phyloP scores from a whole-genome alignment of 2,113 vertebrate genomes.

The Empidonax alnorum region DNA sequence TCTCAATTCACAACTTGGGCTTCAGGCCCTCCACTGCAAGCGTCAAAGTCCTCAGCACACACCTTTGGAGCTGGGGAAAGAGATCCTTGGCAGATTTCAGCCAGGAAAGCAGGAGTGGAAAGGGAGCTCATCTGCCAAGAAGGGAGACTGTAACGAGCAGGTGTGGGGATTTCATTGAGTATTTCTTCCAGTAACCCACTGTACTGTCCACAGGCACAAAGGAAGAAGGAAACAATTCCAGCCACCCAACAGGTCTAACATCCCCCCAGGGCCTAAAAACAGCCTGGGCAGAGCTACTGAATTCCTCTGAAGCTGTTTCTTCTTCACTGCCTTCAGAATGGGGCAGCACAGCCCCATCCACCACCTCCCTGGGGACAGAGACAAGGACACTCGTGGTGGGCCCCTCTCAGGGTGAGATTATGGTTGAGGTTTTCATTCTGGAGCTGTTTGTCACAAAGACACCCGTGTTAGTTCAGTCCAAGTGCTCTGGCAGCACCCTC shows the following conservation, averaged over 20 bases:
- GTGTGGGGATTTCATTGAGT: background rate
- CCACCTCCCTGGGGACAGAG: background rate
- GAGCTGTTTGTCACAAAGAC: background rate
- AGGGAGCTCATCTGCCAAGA: background rate
- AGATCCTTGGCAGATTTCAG: background rate
- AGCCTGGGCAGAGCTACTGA: background rate
- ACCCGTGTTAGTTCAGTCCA: accelerated
- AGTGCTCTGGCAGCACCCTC: background rate
- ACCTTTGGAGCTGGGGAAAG: background rate
- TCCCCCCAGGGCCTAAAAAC: background rate
- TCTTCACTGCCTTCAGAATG: background rate
- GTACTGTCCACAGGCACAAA: background rate
- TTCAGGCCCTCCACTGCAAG: background rate
- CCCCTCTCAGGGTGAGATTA: background rate
- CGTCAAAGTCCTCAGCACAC: background rate
- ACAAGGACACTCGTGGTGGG: background rate
- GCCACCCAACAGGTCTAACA: background rate
- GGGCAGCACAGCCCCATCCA: background rate
- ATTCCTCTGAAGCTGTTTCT: background rate
- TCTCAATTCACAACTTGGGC: accelerated
- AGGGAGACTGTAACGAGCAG: background rate
- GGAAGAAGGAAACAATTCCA: background rate
- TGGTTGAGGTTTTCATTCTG: background rate
- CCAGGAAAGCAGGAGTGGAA: background rate
- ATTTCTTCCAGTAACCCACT: background rate